These are phyloP conservation scores for Orchesella cincta DNA, from an alignment of 1,140 invertebrate genomes.

Conservation along the genomic window DNA sequence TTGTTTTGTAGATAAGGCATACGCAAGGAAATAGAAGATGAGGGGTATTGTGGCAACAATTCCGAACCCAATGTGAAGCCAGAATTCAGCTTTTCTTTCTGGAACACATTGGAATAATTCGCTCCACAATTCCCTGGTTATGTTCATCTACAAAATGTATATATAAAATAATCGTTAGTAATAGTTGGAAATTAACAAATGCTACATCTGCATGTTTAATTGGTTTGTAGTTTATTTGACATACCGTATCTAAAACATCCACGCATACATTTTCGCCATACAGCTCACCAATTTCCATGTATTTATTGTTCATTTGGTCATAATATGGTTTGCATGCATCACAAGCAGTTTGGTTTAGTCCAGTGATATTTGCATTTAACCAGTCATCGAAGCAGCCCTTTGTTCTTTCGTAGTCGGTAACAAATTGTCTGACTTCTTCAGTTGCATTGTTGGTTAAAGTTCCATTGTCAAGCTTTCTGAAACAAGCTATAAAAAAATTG, in stretches of 20 bases:
- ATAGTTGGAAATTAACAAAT: neutral
- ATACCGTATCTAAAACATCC: conserved; percentile 49
- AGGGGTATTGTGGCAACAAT: conserved; percentile 38
- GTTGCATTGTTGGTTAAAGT: conserved; percentile 23
- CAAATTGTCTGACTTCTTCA: conserved; percentile 34
- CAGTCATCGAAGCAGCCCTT: conserved; percentile 37
- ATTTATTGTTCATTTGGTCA: conserved; percentile 41
- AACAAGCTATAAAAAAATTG: neutral
- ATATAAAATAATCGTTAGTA: too few relatives aligned
- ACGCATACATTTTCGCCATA: conserved; percentile 47
- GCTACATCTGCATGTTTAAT: neutral
- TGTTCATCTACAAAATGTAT: conserved; percentile 46
- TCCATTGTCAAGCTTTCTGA: conserved; percentile 36
- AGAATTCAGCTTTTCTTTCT: conserved; percentile 21
- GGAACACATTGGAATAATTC: conserved; percentile 40
- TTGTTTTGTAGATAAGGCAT: conserved; percentile 39
- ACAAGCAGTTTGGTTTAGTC: conserved; percentile 20
- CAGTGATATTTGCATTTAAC: conserved; percentile 4
- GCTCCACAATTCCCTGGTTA: conserved; percentile 46
- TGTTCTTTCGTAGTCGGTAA: conserved; percentile 21
- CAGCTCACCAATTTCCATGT: conserved; percentile 40
- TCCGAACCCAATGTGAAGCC: conserved; percentile 35
- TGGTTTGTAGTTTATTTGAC: conserved; percentile 19
- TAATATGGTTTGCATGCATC: conserved; percentile 38
- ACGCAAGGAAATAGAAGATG: conserved; percentile 42